Conservation (phyloP, 2,888 invertebrate species). For the Drosophila mayaguana region DNA sequence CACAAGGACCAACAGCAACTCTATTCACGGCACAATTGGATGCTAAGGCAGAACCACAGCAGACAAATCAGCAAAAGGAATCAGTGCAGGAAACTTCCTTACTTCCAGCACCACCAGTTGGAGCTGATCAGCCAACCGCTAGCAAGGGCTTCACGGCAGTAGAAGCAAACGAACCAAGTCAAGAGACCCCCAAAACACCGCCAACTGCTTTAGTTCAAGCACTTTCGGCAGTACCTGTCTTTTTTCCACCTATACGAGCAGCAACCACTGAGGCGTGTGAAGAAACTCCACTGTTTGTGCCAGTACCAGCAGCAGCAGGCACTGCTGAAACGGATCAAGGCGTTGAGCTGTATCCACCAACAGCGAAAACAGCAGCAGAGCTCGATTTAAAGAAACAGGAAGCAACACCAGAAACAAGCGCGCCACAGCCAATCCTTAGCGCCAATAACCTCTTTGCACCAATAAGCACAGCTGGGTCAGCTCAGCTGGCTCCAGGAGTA, state of each 20-base stretch:
- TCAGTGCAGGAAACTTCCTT: slow-evolving; percentile 9
- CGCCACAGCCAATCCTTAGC: neutral
- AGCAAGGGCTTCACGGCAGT: slow-evolving; percentile 15
- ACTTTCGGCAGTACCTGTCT: neutral
- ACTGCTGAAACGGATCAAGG: slow-evolving; percentile 1
- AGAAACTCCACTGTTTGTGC: slow-evolving; percentile 53
- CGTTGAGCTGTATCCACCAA: slow-evolving; percentile 50
- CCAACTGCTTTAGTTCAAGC: slow-evolving; percentile 1
- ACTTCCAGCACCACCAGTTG: neutral
- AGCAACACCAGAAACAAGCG: neutral
- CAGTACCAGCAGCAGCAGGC: slow-evolving; percentile 42
- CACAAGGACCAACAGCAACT: slow-evolving; percentile 15
- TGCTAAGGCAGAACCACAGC: slow-evolving; percentile 1
- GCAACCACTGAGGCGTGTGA: slow-evolving; percentile 12
- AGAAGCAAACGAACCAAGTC: neutral
- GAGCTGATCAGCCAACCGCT: slow-evolving; percentile 1
- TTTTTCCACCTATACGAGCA: slow-evolving; percentile 18
- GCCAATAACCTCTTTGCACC: slow-evolving; percentile 30
- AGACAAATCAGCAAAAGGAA: neutral
- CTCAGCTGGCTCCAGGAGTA: neutral
- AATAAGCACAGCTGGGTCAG: neutral
- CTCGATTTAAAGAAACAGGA: neutral
- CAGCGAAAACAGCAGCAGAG: neutral
- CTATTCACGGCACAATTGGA: slow-evolving; percentile 28
- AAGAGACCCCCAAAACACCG: neutral